These are phyloP conservation scores for Macrotis lagotis DNA, from an alignment of 2,113 vertebrate species.

Conservation along the genomic window DNA sequence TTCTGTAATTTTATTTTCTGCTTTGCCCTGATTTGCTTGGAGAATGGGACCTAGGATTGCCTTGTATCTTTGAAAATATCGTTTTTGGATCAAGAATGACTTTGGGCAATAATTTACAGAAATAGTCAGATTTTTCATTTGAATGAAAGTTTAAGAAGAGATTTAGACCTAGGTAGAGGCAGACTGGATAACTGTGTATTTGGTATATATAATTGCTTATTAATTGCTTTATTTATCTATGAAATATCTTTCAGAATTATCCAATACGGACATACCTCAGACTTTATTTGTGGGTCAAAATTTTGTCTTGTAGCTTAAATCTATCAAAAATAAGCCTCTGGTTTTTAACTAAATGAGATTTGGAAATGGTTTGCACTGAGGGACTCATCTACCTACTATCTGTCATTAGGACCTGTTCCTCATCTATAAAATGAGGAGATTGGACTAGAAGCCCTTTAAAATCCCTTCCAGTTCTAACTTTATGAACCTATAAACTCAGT, in stretches of 20 bases:
- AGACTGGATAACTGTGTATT: not conserved
- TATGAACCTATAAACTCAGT: not conserved
- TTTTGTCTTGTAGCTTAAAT: not conserved
- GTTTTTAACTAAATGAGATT: not conserved
- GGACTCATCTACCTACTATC: not conserved
- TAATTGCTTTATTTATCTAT: not conserved
- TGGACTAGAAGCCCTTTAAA: not conserved
- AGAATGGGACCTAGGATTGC: not conserved
- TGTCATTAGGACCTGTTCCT: not conserved
- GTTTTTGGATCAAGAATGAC: not conserved
- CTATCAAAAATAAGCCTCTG: not conserved
- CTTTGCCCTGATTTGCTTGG: not conserved
- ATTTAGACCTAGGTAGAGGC: not conserved
- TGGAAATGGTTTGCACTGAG: not conserved
- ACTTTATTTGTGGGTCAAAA: not conserved
- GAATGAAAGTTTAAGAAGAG: not conserved
- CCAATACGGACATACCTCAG: not conserved
- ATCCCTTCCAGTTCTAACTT: not conserved
- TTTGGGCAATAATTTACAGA: not conserved
- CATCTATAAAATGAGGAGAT: not conserved
- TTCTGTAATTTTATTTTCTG: not conserved
- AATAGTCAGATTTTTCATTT: not conserved
- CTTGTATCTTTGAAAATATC: not conserved
- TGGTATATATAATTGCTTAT: not conserved
- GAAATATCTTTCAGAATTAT: not conserved